Evolutionary conservation across 2,113 vertebrate species (phyloP), one percentile per base, ranked within the genome.

Genomic region (Alligator mississippiensis): DNA sequence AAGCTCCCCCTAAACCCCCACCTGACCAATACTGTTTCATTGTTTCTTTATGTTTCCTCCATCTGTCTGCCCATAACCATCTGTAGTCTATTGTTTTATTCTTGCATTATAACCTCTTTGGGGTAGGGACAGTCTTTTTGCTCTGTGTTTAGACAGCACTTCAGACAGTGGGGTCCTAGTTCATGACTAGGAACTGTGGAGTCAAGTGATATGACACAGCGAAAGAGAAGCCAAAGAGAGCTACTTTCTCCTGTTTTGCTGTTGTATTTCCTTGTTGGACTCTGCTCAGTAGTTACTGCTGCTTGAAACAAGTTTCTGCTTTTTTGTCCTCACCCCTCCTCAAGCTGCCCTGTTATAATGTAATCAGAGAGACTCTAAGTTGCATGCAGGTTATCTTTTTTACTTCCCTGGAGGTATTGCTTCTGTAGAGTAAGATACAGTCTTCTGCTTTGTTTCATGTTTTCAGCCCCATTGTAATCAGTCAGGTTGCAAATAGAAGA

Each of bases 391-490:
- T 19, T 47, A 47, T 9, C 47, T 47, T 1, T 85, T 84, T 62
- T 87, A 25, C 15, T 77, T 93, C 94, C 77, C 77, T 85, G 88
- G 58, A 89, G 81, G 22, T 89, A 3, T 70, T 93, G 90, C 58
- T 92, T 38, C 82, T 81, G 60, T 66, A 87, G 60, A 4, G 28
- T 85, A 12, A 5, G 54, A 34, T 82, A 18, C 84, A 84, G 8
- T 85, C 15, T 2, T 77, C 12, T 87, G 19, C 5, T 92, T 74
- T 72, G 70, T 72, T 34, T 89, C 89, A 75, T 28, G 55, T 4
- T n/a, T 57, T 58, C 5, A 62, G 54, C 19, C 74, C 38, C 83
- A 88, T 47, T 72, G 77, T 93, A 94, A 77, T 83, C 59, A 70
- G 3, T 74, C 79, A 91, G 47, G 58, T 19, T 3, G 25, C 15